Conservation (phyloP, 1,140 invertebrate species). For the Pachypeltis micranthus region DNA sequence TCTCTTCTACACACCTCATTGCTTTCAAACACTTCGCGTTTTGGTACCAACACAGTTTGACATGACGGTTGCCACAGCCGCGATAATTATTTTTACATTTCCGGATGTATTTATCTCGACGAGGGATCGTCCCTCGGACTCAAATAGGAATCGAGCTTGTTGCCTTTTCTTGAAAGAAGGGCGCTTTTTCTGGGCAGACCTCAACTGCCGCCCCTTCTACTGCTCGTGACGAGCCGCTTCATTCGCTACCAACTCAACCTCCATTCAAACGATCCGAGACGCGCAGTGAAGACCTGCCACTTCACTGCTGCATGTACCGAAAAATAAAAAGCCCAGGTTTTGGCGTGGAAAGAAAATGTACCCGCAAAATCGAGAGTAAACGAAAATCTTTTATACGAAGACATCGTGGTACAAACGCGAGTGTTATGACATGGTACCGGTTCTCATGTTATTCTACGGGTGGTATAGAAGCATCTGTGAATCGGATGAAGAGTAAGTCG, state of each 20-base stretch:
- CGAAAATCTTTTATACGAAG: background rate
- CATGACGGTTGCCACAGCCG: background rate
- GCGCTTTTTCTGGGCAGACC: too few species aligned
- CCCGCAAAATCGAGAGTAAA: background rate
- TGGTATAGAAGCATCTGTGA: background rate
- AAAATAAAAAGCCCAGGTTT: background rate
- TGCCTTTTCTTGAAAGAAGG: too few species aligned
- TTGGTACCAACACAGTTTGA: background rate
- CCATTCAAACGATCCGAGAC: background rate
- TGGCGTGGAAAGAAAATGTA: too few species aligned
- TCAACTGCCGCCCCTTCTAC: too few species aligned
- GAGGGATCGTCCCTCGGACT: background rate
- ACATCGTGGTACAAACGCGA: background rate
- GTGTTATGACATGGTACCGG: background rate
- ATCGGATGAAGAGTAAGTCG: background rate
- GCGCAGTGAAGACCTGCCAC: background rate
- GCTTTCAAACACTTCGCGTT: background rate
- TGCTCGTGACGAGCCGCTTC: too few species aligned
- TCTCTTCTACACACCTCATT: background rate
- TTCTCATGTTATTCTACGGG: background rate
- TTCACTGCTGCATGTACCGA: background rate
- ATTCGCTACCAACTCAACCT: too few species aligned
- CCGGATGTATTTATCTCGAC: background rate
- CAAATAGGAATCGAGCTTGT: background rate
- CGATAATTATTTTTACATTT: background rate